Evolutionary conservation across 2,113 vertebrate genomes (phyloP).

Genomic region (Dolichallabes microphthalmus): DNA sequence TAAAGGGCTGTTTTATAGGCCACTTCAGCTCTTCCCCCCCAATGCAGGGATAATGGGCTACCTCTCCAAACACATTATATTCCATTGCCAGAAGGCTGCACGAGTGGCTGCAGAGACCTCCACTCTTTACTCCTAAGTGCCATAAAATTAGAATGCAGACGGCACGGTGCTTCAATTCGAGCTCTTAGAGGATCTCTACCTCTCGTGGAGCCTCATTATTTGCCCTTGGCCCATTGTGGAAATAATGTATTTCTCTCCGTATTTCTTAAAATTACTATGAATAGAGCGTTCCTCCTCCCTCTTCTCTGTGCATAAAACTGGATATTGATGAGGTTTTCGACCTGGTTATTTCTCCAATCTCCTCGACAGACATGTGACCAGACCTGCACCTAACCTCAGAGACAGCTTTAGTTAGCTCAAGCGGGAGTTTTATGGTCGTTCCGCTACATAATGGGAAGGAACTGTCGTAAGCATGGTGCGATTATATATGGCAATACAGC

Average conservation of each 20-base stretch:
- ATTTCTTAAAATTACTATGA: constrained; percentile 36
- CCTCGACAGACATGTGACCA: neutral
- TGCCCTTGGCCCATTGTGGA: constrained; percentile 36
- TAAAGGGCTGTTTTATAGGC: constrained; percentile 50
- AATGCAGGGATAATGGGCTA: constrained; percentile 50
- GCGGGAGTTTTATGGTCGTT: neutral
- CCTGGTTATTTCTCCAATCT: neutral
- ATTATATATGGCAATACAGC: neutral
- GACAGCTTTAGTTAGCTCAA: neutral
- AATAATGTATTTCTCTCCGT: constrained; percentile 42
- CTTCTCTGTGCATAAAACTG: constrained; percentile 16
- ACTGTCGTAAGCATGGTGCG: neutral
- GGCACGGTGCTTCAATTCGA: constrained; percentile 39
- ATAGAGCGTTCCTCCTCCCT: constrained; percentile 8
- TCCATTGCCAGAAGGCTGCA: constrained; percentile 48
- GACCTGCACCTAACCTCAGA: neutral
- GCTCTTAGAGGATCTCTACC: constrained; percentile 40
- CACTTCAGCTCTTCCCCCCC: constrained; percentile 41
- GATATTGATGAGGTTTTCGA: constrained; percentile 26
- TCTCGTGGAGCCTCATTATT: constrained; percentile 48
- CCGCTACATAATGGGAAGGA: neutral
- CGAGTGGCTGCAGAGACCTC: constrained; percentile 48
- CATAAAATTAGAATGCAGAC: constrained; percentile 57
- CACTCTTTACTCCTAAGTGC: constrained; percentile 53
- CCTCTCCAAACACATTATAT: constrained; percentile 63